Conservation (phyloP, 92 coral and sea anemone species). For the Isaurus tuberculatus region DNA sequence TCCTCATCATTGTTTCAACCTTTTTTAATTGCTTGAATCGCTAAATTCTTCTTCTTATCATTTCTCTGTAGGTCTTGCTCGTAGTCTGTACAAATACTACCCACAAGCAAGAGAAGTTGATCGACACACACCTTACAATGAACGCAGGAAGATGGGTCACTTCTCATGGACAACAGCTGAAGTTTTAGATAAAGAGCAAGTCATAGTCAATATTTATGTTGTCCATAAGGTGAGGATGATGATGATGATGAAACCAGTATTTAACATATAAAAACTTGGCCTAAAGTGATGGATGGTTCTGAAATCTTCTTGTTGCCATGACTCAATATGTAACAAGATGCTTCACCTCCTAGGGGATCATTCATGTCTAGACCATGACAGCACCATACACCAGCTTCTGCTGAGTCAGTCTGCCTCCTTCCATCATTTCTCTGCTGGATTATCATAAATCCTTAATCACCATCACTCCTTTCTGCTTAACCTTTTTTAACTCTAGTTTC, state of each 20-base stretch:
- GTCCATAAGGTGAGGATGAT: slow-evolving; percentile 72
- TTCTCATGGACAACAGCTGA: slow-evolving; percentile 67
- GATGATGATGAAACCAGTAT: neutral
- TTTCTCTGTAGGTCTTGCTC: slow-evolving; percentile 55
- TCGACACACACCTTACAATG: slow-evolving; percentile 81
- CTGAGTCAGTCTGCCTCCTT: too few relatives aligned
- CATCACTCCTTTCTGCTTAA: too few relatives aligned
- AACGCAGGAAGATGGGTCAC: slow-evolving; percentile 88
- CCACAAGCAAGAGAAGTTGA: slow-evolving; percentile 72
- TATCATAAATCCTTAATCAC: too few relatives aligned
- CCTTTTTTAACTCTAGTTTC: too few relatives aligned
- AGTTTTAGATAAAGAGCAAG: slow-evolving; percentile 54
- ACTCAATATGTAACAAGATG: too few relatives aligned
- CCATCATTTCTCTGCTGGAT: too few relatives aligned
- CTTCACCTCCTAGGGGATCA: too few relatives aligned
- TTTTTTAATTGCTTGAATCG: neutral
- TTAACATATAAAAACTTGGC: neutral
- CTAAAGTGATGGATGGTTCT: too few relatives aligned
- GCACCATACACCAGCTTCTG: too few relatives aligned
- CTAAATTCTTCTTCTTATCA: neutral
- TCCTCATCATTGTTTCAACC: neutral
- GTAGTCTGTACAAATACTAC: slow-evolving; percentile 66
- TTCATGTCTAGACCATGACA: too few relatives aligned
- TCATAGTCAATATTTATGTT: slow-evolving; percentile 79
- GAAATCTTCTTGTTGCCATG: too few relatives aligned